Conservation (phyloP, 2,888 invertebrate genomes). For the Seira sanloemensis region DNA sequence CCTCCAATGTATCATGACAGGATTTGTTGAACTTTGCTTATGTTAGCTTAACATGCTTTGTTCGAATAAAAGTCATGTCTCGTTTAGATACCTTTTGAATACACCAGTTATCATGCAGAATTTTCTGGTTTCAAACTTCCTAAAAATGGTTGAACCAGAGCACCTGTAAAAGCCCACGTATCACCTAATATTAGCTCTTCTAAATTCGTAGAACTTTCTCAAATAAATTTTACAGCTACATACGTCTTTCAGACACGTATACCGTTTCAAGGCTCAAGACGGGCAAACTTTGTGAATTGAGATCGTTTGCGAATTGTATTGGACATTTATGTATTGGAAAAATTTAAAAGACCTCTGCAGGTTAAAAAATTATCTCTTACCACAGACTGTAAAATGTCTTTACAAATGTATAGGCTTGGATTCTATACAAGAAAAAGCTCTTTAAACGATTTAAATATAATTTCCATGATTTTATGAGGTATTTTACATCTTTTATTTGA, state of each 20-base stretch:
- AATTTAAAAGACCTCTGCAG: neutral
- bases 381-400: neutral
- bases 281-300: no score
- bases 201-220: neutral
- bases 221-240: neutral
- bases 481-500: neutral
- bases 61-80: no score
- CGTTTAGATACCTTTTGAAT: no score
- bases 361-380: neutral
- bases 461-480: neutral
- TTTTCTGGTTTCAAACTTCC: no score
- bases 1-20: no score
- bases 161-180: neutral
- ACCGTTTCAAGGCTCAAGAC: no score
- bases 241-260: neutral
- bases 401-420: neutral
- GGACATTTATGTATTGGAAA: neutral
- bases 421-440: slow-evolving; percentile 4
- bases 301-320: neutral
- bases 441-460: neutral
- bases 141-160: no score
- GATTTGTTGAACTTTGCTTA: no score
- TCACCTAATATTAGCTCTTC: no score
- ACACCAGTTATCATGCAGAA: no score
- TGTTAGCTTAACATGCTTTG: no score